phyloP scores from a whole-genome alignment of 2,113 vertebrate species.

The Nanorana parkeri region DNA sequence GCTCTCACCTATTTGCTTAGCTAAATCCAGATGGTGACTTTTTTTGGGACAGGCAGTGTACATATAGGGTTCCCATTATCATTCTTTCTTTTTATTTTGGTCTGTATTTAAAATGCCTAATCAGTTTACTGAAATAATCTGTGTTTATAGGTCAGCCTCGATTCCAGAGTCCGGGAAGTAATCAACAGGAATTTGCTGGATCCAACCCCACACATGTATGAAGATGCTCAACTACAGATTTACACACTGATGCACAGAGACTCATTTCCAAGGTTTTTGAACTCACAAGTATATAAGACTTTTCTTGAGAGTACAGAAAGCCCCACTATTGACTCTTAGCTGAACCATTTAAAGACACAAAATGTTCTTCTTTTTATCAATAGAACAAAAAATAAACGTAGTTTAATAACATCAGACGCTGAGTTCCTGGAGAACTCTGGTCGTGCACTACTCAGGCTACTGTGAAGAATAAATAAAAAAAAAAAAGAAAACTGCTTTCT shows the following conservation, averaged over 20 bases:
- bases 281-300: slow-evolving; percentile 84
- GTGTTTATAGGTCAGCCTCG: slow-evolving; percentile 82
- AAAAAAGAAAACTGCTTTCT: slow-evolving; percentile 70
- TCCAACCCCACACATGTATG: slow-evolving; percentile 81
- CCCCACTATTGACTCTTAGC: slow-evolving; percentile 78
- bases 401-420: slow-evolving; percentile 74
- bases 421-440: slow-evolving; percentile 77
- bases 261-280: slow-evolving; percentile 88
- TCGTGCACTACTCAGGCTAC: slow-evolving; percentile 81
- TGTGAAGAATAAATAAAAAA: slow-evolving; percentile 70
- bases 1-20: too few species aligned
- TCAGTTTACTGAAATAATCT: not conserved
- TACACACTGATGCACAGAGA: slow-evolving; percentile 88
- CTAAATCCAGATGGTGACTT: too few species aligned
- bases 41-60: too few species aligned
- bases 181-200: slow-evolving; percentile 84
- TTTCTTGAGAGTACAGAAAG: slow-evolving; percentile 78
- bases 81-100: too few species aligned
- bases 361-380: slow-evolving; percentile 59
- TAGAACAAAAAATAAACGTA: slow-evolving; percentile 66
- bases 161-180: slow-evolving; percentile 85
- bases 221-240: slow-evolving; percentile 85
- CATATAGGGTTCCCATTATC: too few species aligned
- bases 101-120: not conserved
- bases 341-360: slow-evolving; percentile 60